phyloP scores from a whole-genome alignment of 2,888 invertebrate genomes.

The Ferdinandea cuprea region DNA sequence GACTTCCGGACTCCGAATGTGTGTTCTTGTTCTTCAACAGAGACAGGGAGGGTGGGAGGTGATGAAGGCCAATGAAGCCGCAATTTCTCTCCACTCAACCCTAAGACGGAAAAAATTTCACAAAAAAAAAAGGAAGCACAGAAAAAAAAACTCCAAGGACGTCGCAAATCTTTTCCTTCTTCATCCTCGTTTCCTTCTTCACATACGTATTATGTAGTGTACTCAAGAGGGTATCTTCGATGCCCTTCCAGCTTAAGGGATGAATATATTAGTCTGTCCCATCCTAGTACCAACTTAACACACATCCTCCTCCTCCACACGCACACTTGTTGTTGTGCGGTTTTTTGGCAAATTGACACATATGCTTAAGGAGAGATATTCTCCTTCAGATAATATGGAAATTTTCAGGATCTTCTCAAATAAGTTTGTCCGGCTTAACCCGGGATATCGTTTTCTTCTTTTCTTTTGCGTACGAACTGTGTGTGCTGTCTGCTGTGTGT shows the following conservation, averaged over 20 bases:
- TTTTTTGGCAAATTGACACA: constrained; percentile 72
- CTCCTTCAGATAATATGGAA: constrained; percentile 81
- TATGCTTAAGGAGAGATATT: constrained; percentile 77
- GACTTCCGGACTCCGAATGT: constrained; percentile 71
- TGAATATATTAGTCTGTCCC: constrained; percentile 72
- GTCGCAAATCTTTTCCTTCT: constrained; percentile 63
- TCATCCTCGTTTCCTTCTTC: constrained; percentile 35
- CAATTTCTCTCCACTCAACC: constrained; percentile 68
- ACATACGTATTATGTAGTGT: constrained; percentile 45
- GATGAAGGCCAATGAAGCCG: constrained; percentile 68
- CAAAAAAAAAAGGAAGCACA: constrained; percentile 19
- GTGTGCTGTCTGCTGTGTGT: constrained; percentile 8
- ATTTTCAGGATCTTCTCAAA: constrained; percentile 79
- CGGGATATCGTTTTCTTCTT: constrained; percentile 59
- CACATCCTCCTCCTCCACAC: constrained; percentile 51
- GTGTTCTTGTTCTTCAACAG: too few species aligned
- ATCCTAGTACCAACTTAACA: constrained; percentile 59
- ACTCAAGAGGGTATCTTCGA: constrained; percentile 50
- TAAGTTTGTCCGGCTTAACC: constrained; percentile 71
- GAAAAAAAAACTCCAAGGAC: constrained; percentile 60
- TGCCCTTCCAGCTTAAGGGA: constrained; percentile 67
- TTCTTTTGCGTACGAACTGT: constrained; percentile 41
- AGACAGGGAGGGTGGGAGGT: constrained; percentile 1
- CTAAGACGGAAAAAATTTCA: constrained; percentile 30
- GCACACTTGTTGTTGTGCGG: constrained; percentile 70